phyloP scores from a whole-genome alignment of 2,888 invertebrate species.

The Cataglyphis albicans region DNA sequence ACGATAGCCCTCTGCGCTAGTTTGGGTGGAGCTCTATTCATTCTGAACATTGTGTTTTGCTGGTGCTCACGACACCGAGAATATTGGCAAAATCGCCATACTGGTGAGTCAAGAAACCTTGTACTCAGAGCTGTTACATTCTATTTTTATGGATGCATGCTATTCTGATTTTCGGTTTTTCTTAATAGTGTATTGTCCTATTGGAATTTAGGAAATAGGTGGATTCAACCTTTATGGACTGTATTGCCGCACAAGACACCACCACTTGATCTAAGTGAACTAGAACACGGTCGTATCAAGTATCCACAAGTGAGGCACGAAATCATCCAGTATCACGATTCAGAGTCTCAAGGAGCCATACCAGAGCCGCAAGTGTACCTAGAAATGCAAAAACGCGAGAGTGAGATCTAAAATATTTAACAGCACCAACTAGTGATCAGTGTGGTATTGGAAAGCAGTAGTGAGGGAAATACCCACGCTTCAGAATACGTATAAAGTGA shows the following conservation, averaged over 20 bases:
- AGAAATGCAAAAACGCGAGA: constrained; percentile 92
- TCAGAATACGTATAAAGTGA: constrained; percentile 20
- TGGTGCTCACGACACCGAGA: constrained; percentile 92
- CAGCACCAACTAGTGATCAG: neutral
- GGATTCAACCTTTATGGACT: constrained; percentile 94
- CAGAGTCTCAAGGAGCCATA: constrained; percentile 79
- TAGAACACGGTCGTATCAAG: constrained; percentile 82
- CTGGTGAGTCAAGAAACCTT: constrained; percentile 87
- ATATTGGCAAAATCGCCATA: constrained; percentile 94
- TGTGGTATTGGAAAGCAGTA: neutral
- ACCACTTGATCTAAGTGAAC: constrained; percentile 92
- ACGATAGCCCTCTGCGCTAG: constrained; percentile 92
- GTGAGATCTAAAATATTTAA: constrained; percentile 89
- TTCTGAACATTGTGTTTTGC: constrained; percentile 92
- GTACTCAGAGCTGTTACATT: neutral
- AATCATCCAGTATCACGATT: constrained; percentile 79
- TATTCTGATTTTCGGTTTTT: neutral
- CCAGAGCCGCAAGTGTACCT: constrained; percentile 86
- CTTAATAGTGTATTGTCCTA: constrained; percentile 7
- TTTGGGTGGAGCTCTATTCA: constrained; percentile 90
- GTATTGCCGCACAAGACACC: constrained; percentile 94
- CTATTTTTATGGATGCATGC: neutral
- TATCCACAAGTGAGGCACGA: constrained; percentile 80
- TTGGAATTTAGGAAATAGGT: constrained; percentile 90
- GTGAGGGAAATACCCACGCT: constrained; percentile 17